phyloP scores from a whole-genome alignment of 2,888 invertebrate genomes.

The Therioaphis trifolii region DNA sequence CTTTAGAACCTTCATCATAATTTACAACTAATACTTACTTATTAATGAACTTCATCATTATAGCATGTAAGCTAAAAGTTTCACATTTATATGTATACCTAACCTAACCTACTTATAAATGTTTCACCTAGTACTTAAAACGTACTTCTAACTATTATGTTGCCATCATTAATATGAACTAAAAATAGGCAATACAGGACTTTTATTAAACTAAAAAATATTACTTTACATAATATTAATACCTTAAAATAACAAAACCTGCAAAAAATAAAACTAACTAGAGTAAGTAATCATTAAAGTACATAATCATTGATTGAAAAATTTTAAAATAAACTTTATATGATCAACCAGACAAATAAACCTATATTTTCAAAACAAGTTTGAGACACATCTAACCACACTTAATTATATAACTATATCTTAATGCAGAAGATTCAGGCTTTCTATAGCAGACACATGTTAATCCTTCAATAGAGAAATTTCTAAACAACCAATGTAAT shows the following conservation, averaged over 20 bases:
- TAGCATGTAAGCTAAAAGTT: too few species aligned
- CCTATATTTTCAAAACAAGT: constrained; percentile 45
- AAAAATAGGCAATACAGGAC: neutral
- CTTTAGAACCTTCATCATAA: too few species aligned
- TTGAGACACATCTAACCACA: constrained; percentile 31
- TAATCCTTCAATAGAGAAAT: constrained; percentile 39
- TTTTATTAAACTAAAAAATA: neutral
- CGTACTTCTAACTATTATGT: too few species aligned
- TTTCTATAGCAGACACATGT: constrained; percentile 37
- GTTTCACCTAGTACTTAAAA: too few species aligned
- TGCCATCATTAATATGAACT: neutral
- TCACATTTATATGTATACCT: too few species aligned
- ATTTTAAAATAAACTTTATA: neutral
- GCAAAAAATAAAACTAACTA: neutral
- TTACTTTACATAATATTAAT: neutral
- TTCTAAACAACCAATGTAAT: neutral
- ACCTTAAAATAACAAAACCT: neutral
- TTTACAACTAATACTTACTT: too few species aligned
- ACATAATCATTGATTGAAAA: neutral
- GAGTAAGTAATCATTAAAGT: neutral
- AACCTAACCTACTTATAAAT: too few species aligned
- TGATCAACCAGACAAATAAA: neutral
- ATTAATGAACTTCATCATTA: too few species aligned
- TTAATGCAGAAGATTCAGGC: constrained; percentile 31
- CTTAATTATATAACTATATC: constrained; percentile 26